A percentile compares a stretch with the other conserved stretches of the same genome.
Conservation (phyloP, 2,113 vertebrate species). For the Catagonus wagneri region DNA sequence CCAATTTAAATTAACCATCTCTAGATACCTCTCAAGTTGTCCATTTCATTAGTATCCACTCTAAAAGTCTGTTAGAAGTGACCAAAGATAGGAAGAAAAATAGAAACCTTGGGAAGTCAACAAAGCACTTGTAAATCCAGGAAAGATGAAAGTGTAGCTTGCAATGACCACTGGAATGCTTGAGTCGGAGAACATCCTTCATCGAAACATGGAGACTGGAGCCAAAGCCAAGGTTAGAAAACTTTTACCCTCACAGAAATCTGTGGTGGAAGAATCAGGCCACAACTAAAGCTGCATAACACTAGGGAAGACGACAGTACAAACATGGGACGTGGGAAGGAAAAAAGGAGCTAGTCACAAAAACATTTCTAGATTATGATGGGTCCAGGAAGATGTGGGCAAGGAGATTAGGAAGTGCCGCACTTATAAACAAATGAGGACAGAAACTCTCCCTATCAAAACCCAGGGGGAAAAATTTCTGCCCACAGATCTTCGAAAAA, state of each 20-base stretch:
- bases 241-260: background rate
- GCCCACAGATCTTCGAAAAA: background rate
- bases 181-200: background rate
- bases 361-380: background rate
- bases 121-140: background rate
- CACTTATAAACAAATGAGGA: background rate
- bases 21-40: background rate
- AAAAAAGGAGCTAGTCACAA: background rate
- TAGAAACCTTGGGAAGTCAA: slow-evolving; percentile 8
- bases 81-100: background rate
- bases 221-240: background rate
- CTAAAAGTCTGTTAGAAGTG: background rate
- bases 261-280: background rate
- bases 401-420: background rate
- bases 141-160: background rate
- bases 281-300: background rate
- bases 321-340: background rate
- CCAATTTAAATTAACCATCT: slow-evolving; percentile 6
- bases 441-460: background rate
- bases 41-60: background rate
- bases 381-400: background rate
- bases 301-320: background rate
- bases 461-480: background rate
- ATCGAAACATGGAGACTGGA: background rate
- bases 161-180: background rate